phyloP scores from a whole-genome alignment of 2,888 invertebrate genomes.

The Sepiola atlantica region DNA sequence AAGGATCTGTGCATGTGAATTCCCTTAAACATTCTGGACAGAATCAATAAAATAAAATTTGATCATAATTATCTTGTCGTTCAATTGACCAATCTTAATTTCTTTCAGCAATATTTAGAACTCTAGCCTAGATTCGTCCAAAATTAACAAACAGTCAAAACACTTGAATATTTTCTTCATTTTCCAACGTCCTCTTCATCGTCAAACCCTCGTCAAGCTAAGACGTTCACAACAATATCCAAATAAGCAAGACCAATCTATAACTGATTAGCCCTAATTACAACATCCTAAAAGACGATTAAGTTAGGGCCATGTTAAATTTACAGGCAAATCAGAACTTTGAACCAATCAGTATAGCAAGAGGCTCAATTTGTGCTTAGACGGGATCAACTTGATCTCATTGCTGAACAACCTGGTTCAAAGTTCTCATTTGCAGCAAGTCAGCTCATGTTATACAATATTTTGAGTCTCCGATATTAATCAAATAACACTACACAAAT shows the following conservation, averaged over 20 bases:
- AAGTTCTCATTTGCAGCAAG: neutral
- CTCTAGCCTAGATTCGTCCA: neutral
- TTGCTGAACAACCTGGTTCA: neutral
- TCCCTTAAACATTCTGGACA: neutral
- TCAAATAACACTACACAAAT: neutral
- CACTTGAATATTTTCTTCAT: neutral
- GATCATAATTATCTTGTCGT: slow-evolving; percentile 11
- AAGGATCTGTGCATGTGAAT: neutral
- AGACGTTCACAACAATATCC: neutral
- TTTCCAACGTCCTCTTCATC: neutral
- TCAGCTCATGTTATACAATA: slow-evolving; percentile 32
- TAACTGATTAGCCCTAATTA: slow-evolving; percentile 6
- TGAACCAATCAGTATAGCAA: neutral
- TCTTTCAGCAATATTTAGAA: slow-evolving; percentile 18
- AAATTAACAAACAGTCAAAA: neutral
- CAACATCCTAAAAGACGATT: neutral
- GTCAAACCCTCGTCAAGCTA: neutral
- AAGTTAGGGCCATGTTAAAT: slow-evolving; percentile 32
- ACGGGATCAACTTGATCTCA: neutral
- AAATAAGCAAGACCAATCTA: neutral
- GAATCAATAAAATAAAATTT: neutral
- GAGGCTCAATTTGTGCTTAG: neutral
- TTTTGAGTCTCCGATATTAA: slow-evolving; percentile 8
- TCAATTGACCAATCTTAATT: neutral
- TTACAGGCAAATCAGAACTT: neutral